Conservation (phyloP, 2,888 invertebrate species). For the Gnatocerus cornutus region DNA sequence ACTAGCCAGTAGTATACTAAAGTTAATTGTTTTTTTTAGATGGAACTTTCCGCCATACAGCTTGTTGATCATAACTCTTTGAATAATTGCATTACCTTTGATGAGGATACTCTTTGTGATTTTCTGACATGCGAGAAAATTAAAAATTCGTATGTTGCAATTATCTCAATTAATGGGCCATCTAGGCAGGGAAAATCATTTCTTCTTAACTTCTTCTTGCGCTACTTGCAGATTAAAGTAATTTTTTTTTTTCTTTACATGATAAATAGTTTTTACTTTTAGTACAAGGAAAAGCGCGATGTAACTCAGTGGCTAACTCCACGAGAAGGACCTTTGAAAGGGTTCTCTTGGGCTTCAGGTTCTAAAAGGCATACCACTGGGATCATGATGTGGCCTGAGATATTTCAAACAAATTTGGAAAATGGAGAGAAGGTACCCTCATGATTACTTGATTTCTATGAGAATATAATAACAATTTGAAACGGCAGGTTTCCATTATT, state of each 20-base stretch:
- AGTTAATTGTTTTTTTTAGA: conserved; percentile 22
- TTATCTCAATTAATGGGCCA: conserved; percentile 19
- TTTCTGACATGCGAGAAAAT: conserved; percentile 14
- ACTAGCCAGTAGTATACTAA: too few relatives aligned
- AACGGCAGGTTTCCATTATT: conserved; percentile 6
- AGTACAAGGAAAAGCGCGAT: conserved; percentile 23
- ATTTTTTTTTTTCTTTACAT: neutral
- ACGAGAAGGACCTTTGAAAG: conserved; percentile 27
- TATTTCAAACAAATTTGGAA: conserved; percentile 9
- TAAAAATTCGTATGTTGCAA: conserved; percentile 14
- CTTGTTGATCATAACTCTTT: neutral
- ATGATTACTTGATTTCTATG: too few relatives aligned
- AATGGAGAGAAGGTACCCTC: conserved; percentile 25
- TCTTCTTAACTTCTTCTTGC: conserved; percentile 27
- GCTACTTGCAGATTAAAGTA: conserved; percentile 26
- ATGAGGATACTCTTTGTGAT: conserved; percentile 1
- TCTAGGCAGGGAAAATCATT: conserved; percentile 30
- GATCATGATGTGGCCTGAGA: conserved; percentile 27
- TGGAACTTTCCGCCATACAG: conserved; percentile 18
- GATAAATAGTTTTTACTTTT: conserved; percentile 2
- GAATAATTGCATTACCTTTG: conserved; percentile 1
- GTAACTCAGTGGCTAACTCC: conserved; percentile 18
- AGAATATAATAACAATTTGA: conserved; percentile 5
- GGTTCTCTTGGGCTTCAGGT: conserved; percentile 20
- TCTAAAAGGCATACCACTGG: conserved; percentile 24